phyloP scores from a whole-genome alignment of 2,888 invertebrate species.

The Spisula subtruncata region DNA sequence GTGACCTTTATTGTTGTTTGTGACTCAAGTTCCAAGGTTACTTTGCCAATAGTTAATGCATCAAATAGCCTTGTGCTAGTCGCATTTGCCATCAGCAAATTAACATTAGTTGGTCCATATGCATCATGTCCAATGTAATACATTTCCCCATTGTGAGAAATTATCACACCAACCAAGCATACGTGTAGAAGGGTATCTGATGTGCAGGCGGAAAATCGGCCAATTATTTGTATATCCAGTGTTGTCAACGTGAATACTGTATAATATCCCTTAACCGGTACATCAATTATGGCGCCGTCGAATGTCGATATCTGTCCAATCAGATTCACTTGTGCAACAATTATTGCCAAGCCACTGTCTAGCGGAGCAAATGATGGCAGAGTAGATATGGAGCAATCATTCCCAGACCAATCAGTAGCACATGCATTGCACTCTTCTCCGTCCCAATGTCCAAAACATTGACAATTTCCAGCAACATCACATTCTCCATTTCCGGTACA shows the following conservation, averaged over 20 bases:
- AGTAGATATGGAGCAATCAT: conserved; percentile 74
- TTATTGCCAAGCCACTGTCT: conserved; percentile 29
- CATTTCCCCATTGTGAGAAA: conserved; percentile 53
- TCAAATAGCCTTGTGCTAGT: conserved; percentile 55
- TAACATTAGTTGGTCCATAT: conserved; percentile 46
- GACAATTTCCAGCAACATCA: conserved; percentile 72
- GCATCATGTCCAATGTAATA: conserved; percentile 65
- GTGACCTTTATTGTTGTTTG: conserved; percentile 59
- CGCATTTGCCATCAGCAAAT: conserved; percentile 36
- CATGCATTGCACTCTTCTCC: conserved; percentile 74
- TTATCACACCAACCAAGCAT: conserved; percentile 61
- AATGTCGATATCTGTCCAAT: conserved; percentile 75
- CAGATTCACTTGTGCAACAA: conserved; percentile 73
- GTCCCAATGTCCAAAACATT: conserved; percentile 75
- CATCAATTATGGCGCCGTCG: conserved; percentile 75
- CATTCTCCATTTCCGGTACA: conserved; percentile 77
- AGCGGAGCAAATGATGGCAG: conserved; percentile 57
- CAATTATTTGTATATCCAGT: conserved; percentile 47
- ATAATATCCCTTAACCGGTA: conserved; percentile 67
- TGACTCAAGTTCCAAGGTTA: conserved; percentile 62
- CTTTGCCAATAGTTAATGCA: conserved; percentile 52
- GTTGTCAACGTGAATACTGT: conserved; percentile 53
- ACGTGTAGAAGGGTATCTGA: conserved; percentile 39
- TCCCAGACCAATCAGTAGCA: conserved; percentile 74
- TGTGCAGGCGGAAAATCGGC: conserved; percentile 59